These are phyloP conservation scores for Leptopterna dolabrata DNA, from an alignment of 2,888 invertebrate species.

Conservation along the genomic window DNA sequence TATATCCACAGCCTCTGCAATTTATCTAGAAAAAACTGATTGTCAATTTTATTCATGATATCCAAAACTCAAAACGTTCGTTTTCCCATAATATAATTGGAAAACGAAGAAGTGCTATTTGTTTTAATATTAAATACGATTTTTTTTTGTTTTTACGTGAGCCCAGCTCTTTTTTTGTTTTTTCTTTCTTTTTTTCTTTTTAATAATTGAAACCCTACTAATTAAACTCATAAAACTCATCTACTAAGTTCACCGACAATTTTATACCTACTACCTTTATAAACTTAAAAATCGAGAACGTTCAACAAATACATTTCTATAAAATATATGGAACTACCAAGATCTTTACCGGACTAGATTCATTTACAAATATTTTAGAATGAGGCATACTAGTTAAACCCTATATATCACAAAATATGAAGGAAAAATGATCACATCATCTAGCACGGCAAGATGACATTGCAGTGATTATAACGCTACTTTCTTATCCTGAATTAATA, in stretches of 20 bases:
- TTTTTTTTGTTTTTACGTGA: conserved; percentile 49
- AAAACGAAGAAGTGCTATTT: conserved; percentile 21
- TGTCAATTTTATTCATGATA: conserved; percentile 58
- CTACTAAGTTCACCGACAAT: background rate
- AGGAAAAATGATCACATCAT: conserved; percentile 54
- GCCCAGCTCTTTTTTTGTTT: conserved; percentile 34
- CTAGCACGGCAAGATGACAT: conserved; percentile 37
- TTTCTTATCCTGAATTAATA: background rate
- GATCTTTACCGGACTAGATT: conserved; percentile 57
- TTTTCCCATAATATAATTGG: background rate
- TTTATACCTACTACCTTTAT: too few species aligned
- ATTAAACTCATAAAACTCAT: background rate
- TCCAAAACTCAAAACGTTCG: conserved; percentile 39
- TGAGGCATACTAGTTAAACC: conserved; percentile 42
- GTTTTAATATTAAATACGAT: conserved; percentile 32
- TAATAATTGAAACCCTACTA: background rate
- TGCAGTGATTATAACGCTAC: background rate
- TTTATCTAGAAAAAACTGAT: conserved; percentile 58
- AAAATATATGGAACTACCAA: conserved; percentile 45
- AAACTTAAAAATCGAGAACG: conserved; percentile 15
- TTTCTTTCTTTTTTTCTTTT: too few species aligned
- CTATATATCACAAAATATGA: conserved; percentile 56
- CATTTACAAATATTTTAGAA: conserved; percentile 52
- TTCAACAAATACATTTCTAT: conserved; percentile 3
- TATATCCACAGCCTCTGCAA: conserved; percentile 59